These are phyloP conservation scores for Paelopatides confundens DNA, from an alignment of 53 echinoderm and acorn worm species.

Conservation along the genomic window DNA sequence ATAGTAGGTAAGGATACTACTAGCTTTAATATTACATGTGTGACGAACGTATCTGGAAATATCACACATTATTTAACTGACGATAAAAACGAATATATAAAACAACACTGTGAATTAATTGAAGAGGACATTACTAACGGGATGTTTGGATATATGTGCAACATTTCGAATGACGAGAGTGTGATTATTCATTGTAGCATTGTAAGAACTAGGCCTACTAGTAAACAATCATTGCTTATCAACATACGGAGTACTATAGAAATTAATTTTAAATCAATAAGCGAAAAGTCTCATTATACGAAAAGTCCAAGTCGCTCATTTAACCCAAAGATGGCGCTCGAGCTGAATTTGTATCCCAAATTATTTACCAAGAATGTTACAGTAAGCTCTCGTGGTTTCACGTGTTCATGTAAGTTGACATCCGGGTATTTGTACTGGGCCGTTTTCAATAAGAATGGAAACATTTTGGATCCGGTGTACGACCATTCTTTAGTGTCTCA, in stretches of 20 bases:
- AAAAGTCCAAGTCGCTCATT: too few species aligned
- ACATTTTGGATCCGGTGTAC: background rate
- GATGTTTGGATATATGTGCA: background rate
- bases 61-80: background rate
- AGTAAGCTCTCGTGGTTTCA: background rate
- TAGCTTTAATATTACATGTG: background rate
- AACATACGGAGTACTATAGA: background rate
- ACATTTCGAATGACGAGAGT: background rate
- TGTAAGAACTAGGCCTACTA: background rate
- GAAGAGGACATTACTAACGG: background rate
- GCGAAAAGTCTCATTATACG: background rate
- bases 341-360: background rate
- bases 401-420: background rate
- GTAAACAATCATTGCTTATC: background rate
- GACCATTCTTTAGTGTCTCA: background rate
- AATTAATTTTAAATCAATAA: background rate
- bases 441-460: background rate
- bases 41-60: background rate
- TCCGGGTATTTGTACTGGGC: constrained; percentile 17
- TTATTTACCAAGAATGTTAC: background rate
- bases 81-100: background rate
- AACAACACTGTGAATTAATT: background rate
- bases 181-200: background rate
- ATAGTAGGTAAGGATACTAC: background rate
- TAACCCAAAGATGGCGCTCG: background rate